Evolutionary conservation across 2,797 vertebrate genomes (phyloP).

Genomic region (Mionectes olivaceus): DNA sequence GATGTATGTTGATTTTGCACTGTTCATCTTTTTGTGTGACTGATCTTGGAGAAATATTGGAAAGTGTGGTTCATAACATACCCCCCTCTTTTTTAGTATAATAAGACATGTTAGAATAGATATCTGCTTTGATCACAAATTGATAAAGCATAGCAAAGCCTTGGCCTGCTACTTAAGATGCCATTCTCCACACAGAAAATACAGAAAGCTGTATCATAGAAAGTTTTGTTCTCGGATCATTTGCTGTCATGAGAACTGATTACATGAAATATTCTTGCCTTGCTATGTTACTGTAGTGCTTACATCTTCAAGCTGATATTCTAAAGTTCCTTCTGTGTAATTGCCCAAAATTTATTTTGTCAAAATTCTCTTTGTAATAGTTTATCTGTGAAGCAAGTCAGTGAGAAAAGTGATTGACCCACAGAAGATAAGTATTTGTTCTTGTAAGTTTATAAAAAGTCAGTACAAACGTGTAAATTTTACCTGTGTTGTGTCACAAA

Average conservation of each 20-base stretch:
- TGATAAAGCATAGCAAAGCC: neutral
- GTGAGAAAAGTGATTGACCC: neutral
- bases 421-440: neutral
- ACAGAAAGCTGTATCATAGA: neutral
- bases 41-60: neutral
- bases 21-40: neutral
- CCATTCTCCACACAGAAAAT: neutral
- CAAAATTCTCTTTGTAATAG: neutral
- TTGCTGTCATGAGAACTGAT: slow-evolving; percentile 14
- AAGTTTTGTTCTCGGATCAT: neutral
- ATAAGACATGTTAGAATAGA: slow-evolving; percentile 16
- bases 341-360: neutral
- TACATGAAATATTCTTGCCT: neutral
- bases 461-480: neutral
- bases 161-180: slow-evolving; percentile 28
- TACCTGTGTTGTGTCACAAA: neutral
- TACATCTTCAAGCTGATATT: neutral
- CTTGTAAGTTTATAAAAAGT: neutral
- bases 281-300: neutral
- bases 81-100: slow-evolving; percentile 29
- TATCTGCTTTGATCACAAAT: slow-evolving; percentile 36
- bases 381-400: slow-evolving; percentile 8
- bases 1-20: slow-evolving; percentile 1
- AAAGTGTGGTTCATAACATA: neutral
- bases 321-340: neutral